Evolutionary conservation across 2,797 vertebrate species (phyloP).

Genomic region (Periparus ater): DNA sequence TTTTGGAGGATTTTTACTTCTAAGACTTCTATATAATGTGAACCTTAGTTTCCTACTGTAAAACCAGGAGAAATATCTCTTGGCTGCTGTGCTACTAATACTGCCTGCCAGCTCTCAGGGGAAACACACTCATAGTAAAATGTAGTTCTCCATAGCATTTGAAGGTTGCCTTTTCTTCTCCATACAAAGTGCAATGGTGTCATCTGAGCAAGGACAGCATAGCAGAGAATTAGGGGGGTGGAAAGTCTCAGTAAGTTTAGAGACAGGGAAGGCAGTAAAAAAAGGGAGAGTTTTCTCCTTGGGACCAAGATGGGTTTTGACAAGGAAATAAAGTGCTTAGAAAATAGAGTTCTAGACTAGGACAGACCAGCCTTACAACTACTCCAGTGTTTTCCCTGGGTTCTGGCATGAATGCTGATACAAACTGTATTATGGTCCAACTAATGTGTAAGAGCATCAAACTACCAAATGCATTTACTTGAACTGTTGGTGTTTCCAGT

Average conservation of each 20-base stretch:
- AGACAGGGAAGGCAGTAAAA: not conserved
- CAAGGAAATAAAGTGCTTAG: not conserved
- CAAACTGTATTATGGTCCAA: not conserved
- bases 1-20: not conserved
- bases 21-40: not conserved
- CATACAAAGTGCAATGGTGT: not conserved
- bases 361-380: not conserved
- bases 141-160: not conserved
- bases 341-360: not conserved
- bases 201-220: not conserved
- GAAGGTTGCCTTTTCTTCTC: not conserved
- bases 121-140: not conserved
- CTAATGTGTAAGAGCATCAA: fast-evolving
- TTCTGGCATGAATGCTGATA: not conserved
- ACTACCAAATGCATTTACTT: not conserved
- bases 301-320: not conserved
- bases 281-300: not conserved
- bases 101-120: not conserved
- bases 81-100: not conserved
- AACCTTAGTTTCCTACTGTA: not conserved
- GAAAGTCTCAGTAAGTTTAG: not conserved
- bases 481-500: not conserved
- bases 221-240: fast-evolving
- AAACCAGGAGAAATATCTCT: not conserved
- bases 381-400: not conserved